Conservation (phyloP, 1,140 invertebrate genomes). For the Melipona quadrifasciata region DNA sequence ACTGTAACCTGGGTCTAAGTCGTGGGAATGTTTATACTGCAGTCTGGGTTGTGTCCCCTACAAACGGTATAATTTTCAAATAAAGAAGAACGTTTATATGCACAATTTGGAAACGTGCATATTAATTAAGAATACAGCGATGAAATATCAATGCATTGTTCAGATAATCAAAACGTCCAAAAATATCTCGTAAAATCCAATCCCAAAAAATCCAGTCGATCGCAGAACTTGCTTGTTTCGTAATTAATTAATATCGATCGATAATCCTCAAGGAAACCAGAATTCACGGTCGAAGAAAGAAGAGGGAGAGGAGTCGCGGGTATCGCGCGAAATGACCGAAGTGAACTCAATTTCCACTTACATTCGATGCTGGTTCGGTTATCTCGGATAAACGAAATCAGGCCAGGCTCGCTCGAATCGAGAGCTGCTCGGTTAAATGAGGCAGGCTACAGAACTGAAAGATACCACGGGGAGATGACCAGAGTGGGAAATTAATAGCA, state of each 20-base stretch:
- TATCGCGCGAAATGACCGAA: constrained; percentile 5
- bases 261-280: neutral
- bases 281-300: neutral
- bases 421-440: constrained; percentile 38
- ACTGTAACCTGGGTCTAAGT: too few species aligned
- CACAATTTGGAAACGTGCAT: too few species aligned
- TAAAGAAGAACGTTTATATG: too few species aligned
- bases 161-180: too few species aligned
- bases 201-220: too few species aligned
- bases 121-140: too few species aligned
- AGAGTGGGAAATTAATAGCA: constrained; percentile 34
- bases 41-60: too few species aligned
- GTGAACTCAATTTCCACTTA: constrained; percentile 47
- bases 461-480: neutral
- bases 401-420: constrained; percentile 44
- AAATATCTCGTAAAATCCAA: too few species aligned
- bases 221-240: too few species aligned
- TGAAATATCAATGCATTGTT: too few species aligned
- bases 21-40: too few species aligned
- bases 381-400: constrained; percentile 45
- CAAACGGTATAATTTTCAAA: too few species aligned
- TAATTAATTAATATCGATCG: neutral
- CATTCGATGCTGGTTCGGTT: constrained; percentile 5
- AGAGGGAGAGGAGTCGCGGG: constrained; percentile 7
- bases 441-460: constrained; percentile 17